Base-by-base conservation (phyloP, 1,140 invertebrate species). In the Ceratoteleas bidentatus region DNA sequence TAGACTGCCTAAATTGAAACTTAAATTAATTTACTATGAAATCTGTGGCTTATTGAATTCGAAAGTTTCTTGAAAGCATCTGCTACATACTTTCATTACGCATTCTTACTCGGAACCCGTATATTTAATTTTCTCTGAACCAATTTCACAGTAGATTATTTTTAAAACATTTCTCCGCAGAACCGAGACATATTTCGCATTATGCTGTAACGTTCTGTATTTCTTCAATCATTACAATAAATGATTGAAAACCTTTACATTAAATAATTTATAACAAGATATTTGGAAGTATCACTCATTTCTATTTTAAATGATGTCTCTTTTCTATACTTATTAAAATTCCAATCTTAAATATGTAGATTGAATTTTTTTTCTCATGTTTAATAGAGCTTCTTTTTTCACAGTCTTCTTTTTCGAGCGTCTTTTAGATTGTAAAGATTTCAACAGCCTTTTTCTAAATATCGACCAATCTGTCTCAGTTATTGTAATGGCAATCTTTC, bases 401-500 rank as follows among this genome's bases (percentile, higher is more conserved):
- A 34, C 36, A 65, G 40, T 49, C 36, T 66, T 56, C n/a, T 32
- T 56, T 33, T 66, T 56, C 16, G 13, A 34, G 33, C 13, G 32
- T 34, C 13, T 47, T 68, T 68, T 57, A 36, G 33, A 47, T 57
- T 53, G 3, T 49, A 2, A 45, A 57, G 40, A 57, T 68, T 32
- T 57, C 24, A 68, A 53, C 36, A 68, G 38, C 40, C 13, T 57
- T 36, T 57, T 49, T 68, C 53, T 47, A 53, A 69, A 50, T 69
- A 69, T 69, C 52, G 54, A 57, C 43, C 57, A 58, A 69, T 58
- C 54, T 58, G 65, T 50, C 54, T 58, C 13, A 57, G 43, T 49
- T 58, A 68, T 57, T 69, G 52, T 58, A 54, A 69, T 69, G 32
- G 15, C 65, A 69, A 58, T 50, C 54, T 69, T 60, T 52, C 56